Base-by-base conservation (phyloP, 2,797 vertebrate genomes). In the Remorina albescens region DNA sequence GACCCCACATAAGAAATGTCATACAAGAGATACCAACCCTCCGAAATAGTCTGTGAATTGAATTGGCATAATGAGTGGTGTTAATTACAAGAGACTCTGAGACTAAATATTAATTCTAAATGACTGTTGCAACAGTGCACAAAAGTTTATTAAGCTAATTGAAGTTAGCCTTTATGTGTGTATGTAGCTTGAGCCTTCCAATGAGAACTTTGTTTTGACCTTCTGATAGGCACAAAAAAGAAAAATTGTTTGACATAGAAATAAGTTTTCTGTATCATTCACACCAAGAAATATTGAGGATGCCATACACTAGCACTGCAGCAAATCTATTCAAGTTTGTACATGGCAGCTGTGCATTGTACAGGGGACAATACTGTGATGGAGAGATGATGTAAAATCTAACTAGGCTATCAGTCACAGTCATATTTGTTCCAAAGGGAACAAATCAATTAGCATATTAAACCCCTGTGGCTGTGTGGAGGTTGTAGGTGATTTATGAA, bases 321-420 rank as follows among this genome's bases (percentile, higher is more conserved):
- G 1, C 12, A 26, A 42, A 47, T 9, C 21, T 36, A n/a, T 49
- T 54, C 3, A 30, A 15, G 8, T 46, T 11, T 61, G 34, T 47
- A 25, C 63, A 18, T 34, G 15, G 32, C 42, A 26, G 12, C 13
- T 67, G 37, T 21, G n/a, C 26, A 49, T 50, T 56, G 23, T 61
- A 41, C 2, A 28, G 49, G 36, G 11, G 11, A 30, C 42, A 46
- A 13, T 16, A 8, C 18, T 34, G 49, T 68, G 51, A 74, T 83
- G 28, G 30, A 67, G 51, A 44, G 42, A 21, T 65, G 78, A 63
- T 50, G 42, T 78, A 49, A 72, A 71, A 71, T 44, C 42, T 78
- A 67, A 84, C 80, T 36, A 81, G 65, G 42, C 30, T 55, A 54
- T 79, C 51, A 57, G 63, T 74, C 67, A 44, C 60, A 28, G 47